These are phyloP conservation scores for Rhynchophorus ferrugineus DNA, from an alignment of 1,140 invertebrate species.

Conservation along the genomic window DNA sequence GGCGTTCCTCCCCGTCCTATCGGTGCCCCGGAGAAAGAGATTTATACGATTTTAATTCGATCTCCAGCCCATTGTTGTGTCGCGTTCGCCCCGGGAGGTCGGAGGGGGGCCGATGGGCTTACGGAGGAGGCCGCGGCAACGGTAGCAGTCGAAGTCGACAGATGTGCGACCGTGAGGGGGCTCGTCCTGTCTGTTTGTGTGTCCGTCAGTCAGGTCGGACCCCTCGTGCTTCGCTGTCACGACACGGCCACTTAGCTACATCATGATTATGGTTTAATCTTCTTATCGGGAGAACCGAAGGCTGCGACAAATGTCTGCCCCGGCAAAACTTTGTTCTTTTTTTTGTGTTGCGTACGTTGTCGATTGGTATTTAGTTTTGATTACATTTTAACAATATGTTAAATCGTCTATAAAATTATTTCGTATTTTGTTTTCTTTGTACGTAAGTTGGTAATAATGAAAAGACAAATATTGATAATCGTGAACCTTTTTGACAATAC, in stretches of 20 bases:
- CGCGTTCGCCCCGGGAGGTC: too few species aligned
- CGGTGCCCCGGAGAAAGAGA: too few species aligned
- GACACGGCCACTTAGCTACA: conserved; percentile 16
- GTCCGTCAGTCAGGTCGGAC: conserved; percentile 5
- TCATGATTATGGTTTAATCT: too few species aligned
- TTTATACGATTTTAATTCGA: conserved; percentile 21
- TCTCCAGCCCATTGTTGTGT: conserved; percentile 6
- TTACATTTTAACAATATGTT: too few species aligned
- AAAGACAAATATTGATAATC: too few species aligned
- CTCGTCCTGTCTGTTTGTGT: conserved; percentile 11
- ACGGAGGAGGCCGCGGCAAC: background rate
- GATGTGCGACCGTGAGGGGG: conserved; percentile 12
- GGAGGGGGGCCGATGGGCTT: conserved; percentile 3
- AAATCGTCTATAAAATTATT: too few species aligned
- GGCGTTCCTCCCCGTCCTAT: conserved; percentile 9
- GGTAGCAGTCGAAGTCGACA: conserved; percentile 13
- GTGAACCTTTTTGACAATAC: too few species aligned
- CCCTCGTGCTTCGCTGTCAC: background rate
- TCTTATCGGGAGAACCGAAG: background rate
- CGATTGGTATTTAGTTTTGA: too few species aligned
- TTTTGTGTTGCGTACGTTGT: too few species aligned
- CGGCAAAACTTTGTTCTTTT: background rate
- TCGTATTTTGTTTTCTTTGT: too few species aligned
- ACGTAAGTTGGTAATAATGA: too few species aligned
- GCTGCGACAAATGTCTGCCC: background rate